These are phyloP conservation scores for Onychorhynchus coronatus DNA, from an alignment of 2,113 vertebrate species.

Conservation along the genomic window DNA sequence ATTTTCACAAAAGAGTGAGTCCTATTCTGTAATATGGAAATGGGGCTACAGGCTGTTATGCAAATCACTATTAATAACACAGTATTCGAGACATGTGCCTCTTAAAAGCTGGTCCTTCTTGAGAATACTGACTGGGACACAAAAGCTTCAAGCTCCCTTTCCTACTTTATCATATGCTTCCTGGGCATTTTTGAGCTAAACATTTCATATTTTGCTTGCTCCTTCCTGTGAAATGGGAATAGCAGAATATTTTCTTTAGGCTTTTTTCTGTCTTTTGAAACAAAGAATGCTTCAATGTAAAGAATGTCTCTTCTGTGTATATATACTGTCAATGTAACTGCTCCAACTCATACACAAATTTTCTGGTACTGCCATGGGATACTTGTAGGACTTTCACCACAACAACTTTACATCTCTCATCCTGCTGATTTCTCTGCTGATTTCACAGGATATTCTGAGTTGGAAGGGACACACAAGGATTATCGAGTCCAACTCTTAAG, in stretches of 20 bases:
- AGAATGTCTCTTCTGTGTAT: neutral
- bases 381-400: neutral
- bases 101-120: neutral
- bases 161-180: neutral
- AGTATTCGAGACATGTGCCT: neutral
- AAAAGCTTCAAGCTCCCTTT: neutral
- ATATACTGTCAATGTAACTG: rapidly evolving
- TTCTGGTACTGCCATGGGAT: neutral
- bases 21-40: neutral
- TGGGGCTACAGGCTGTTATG: neutral
- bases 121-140: neutral
- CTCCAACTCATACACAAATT: neutral
- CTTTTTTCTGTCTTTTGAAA: neutral
- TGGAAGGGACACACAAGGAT: neutral
- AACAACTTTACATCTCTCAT: neutral
- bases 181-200: neutral
- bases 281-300: neutral
- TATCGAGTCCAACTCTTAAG: neutral
- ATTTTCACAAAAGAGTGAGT: neutral
- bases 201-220: neutral
- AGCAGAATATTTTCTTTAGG: neutral
- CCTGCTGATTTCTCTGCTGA: neutral
- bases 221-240: neutral
- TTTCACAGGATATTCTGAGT: neutral
- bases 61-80: conserved; percentile 36